A percentile compares a stretch with the other conserved stretches of the same genome.
phyloP scores from a whole-genome alignment of 2,797 vertebrate genomes.

The Microtus obscurus region DNA sequence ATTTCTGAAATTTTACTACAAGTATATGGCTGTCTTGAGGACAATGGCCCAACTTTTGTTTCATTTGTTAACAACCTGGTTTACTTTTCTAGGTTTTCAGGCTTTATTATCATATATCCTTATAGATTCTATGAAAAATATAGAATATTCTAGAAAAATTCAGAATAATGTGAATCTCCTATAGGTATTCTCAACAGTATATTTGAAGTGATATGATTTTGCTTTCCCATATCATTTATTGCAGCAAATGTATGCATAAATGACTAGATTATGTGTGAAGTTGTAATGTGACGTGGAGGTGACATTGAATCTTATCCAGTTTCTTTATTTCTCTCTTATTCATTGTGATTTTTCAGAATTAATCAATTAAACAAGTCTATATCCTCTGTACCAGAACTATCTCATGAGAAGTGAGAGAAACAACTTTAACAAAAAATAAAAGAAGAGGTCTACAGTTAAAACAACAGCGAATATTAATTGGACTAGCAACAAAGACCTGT shows the following conservation, averaged over 20 bases:
- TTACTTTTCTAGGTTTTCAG: neutral
- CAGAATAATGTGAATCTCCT: neutral
- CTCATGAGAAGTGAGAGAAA: slow-evolving; percentile 50
- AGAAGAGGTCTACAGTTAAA: slow-evolving; percentile 23
- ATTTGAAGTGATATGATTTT: slow-evolving; percentile 34
- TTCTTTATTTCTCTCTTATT: slow-evolving; percentile 48
- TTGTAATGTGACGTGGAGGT: slow-evolving; percentile 47
- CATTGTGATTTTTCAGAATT: slow-evolving; percentile 40
- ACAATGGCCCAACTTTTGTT: neutral
- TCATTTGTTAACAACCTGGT: neutral
- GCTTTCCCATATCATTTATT: slow-evolving; percentile 7
- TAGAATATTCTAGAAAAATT: slow-evolving; percentile 11
- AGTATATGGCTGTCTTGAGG: neutral
- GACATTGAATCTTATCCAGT: slow-evolving; percentile 51
- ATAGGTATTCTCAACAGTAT: slow-evolving; percentile 1
- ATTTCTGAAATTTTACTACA: slow-evolving; percentile 26
- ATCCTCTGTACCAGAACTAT: neutral
- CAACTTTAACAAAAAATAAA: slow-evolving; percentile 34
- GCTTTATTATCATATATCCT: slow-evolving; percentile 33
- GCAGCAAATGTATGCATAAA: neutral
- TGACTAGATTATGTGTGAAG: slow-evolving; percentile 58
- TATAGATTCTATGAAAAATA: slow-evolving; percentile 27
- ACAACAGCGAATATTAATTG: slow-evolving; percentile 45
- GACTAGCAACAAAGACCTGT: slow-evolving; percentile 55
- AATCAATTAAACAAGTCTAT: slow-evolving; percentile 8